A percentile compares a stretch with the other conserved stretches of the same genome.
These are phyloP conservation scores for Chrysaora quinquecirrha DNA, from an alignment of 30 jellyfish, hydroid and myxozoan genomes.

Conservation along the genomic window DNA sequence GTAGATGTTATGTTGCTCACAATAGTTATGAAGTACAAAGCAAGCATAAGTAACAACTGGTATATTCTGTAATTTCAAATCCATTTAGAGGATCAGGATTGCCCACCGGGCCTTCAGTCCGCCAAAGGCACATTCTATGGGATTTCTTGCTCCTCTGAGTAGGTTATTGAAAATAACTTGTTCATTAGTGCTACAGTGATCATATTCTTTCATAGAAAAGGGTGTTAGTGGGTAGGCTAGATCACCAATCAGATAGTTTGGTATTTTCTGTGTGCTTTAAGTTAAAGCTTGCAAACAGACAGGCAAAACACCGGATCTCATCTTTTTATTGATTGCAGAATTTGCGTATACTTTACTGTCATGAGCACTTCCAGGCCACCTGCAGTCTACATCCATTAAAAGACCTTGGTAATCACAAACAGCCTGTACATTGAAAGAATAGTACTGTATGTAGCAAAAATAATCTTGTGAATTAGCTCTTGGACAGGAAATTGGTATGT, in stretches of 20 bases:
- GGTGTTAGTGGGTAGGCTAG: no score
- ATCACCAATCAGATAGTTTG: no score
- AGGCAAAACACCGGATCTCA: constrained; percentile 24
- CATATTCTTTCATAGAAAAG: no score
- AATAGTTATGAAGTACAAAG: constrained; percentile 53
- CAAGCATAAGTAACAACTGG: constrained; percentile 54
- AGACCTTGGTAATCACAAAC: constrained; percentile 59
- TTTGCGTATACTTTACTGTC: constrained; percentile 59
- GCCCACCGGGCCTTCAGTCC: constrained; percentile 69
- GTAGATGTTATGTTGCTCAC: constrained; percentile 16
- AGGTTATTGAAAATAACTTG: no score
- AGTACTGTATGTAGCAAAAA: constrained; percentile 52
- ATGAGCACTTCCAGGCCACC: constrained; percentile 73
- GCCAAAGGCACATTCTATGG: constrained; percentile 65
- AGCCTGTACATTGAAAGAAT: constrained; percentile 59
- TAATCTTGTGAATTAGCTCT: no score
- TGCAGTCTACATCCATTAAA: constrained; percentile 67
- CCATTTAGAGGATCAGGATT: constrained; percentile 20
- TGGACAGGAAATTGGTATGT: no score
- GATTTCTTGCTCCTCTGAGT: no score
- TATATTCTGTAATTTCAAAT: constrained; percentile 26
- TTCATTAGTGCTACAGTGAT: no score
- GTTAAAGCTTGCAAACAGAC: no score
- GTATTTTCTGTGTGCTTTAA: no score
- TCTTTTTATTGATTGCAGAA: constrained; percentile 25